These are phyloP conservation scores for Drymonia ruficornis DNA, from an alignment of 2,888 invertebrate species.

Conservation along the genomic window DNA sequence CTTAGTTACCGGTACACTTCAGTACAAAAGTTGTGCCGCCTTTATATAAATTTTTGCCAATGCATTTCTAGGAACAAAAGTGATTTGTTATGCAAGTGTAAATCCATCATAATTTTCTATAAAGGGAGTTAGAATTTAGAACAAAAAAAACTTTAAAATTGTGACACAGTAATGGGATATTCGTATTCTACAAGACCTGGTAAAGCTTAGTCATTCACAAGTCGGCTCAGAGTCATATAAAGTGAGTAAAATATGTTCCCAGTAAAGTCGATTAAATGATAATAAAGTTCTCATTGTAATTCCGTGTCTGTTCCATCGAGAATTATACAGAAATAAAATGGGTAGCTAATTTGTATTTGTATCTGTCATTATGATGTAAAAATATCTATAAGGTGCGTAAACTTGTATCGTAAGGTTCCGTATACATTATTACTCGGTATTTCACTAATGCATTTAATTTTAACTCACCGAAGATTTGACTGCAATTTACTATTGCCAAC, in stretches of 20 bases:
- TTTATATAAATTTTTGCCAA: too few species aligned
- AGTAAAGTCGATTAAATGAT: conserved; percentile 2
- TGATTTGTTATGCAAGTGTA: too few species aligned
- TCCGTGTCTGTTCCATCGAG: not conserved
- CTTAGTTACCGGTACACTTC: conserved; percentile 42
- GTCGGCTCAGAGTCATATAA: conserved; percentile 9
- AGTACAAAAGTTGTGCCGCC: too few species aligned
- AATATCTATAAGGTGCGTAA: not conserved
- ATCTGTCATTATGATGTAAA: not conserved
- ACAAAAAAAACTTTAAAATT: not conserved
- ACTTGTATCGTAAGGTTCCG: not conserved
- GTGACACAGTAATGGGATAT: conserved; percentile 11
- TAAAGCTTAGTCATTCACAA: conserved; percentile 6
- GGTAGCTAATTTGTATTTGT: not conserved
- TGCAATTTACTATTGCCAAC: too few species aligned
- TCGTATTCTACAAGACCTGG: conserved; percentile 9
- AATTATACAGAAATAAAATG: not conserved
- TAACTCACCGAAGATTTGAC: too few species aligned
- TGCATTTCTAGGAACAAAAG: too few species aligned
- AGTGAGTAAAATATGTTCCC: conserved; percentile 15
- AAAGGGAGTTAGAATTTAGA: too few species aligned
- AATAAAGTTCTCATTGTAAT: conserved; percentile 1
- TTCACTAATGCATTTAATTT: too few species aligned
- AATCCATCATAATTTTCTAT: too few species aligned
- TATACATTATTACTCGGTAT: too few species aligned